Conservation (phyloP, 1,140 invertebrate genomes). For the Drosophila ogumai region DNA sequence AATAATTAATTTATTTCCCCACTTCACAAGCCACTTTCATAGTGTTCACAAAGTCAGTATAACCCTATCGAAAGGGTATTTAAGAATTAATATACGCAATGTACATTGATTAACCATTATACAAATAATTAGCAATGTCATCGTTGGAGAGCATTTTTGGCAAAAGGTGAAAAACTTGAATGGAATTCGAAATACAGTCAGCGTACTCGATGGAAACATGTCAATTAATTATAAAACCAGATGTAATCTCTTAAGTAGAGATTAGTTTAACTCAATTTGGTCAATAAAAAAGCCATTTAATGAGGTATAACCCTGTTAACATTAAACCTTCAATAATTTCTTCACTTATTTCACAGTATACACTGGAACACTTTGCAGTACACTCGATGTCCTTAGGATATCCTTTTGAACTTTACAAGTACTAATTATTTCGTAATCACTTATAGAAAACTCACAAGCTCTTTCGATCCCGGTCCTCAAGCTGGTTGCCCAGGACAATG, state of each 20-base stretch:
- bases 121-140: constrained; percentile 26
- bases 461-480: constrained; percentile 50
- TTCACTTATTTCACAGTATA: neutral
- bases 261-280: neutral
- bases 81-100: neutral
- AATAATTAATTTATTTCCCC: neutral
- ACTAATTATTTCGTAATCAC: neutral
- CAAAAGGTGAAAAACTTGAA: constrained; percentile 14
- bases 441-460: constrained; percentile 63
- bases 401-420: neutral
- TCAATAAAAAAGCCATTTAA: neutral
- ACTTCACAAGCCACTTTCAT: neutral
- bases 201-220: constrained; percentile 14
- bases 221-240: constrained; percentile 1
- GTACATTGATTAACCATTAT: neutral
- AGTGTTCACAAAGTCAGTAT: neutral
- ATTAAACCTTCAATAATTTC: neutral
- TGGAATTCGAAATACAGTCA: constrained; percentile 10
- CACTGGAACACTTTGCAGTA: neutral
- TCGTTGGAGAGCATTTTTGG: constrained; percentile 30
- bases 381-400: neutral
- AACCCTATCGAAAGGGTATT: neutral
- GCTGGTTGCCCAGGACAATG: constrained; percentile 60
- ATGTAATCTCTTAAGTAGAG: neutral
- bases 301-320: neutral